These are phyloP conservation scores for Zhengitettix transpicula DNA, from an alignment of 2,888 invertebrate genomes.

Conservation along the genomic window DNA sequence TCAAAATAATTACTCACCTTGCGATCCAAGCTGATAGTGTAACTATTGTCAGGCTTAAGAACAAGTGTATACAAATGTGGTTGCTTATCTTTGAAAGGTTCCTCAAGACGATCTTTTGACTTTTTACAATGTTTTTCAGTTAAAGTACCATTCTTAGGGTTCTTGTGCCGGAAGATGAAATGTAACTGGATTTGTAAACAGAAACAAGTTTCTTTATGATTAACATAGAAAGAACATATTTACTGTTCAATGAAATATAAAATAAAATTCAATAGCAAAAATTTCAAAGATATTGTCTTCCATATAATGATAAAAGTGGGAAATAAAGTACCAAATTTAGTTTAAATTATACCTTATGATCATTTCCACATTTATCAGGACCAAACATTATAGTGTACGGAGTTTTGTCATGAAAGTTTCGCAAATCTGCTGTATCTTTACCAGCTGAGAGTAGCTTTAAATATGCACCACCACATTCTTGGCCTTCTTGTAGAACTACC, in stretches of 20 bases:
- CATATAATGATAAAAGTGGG: no score
- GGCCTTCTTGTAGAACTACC: constrained; percentile 85
- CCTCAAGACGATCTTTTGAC: constrained; percentile 67
- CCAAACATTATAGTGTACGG: constrained; percentile 99
- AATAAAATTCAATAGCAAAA: no score
- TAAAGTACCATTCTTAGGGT: constrained; percentile 76
- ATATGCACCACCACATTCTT: constrained; percentile 98
- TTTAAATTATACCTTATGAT: constrained; percentile 53
- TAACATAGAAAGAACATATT: background rate
- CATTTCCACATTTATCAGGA: constrained; percentile 96
- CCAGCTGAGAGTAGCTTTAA: constrained; percentile 76
- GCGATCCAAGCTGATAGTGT: constrained; percentile 66
- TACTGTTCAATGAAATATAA: background rate
- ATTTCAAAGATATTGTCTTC: no score
- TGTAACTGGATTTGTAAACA: constrained; percentile 36
- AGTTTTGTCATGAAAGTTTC: constrained; percentile 83
- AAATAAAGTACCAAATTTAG: no score
- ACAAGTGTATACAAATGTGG: constrained; percentile 76
- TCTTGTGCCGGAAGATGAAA: constrained; percentile 86
- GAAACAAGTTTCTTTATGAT: background rate
- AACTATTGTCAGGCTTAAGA: constrained; percentile 62
- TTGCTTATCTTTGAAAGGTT: constrained; percentile 79
- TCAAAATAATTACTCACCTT: constrained; percentile 25
- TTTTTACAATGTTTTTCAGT: constrained; percentile 95
- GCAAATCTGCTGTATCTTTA: constrained; percentile 50